phyloP scores from a whole-genome alignment of 2,888 invertebrate species.

The Eucera pruinosa region DNA sequence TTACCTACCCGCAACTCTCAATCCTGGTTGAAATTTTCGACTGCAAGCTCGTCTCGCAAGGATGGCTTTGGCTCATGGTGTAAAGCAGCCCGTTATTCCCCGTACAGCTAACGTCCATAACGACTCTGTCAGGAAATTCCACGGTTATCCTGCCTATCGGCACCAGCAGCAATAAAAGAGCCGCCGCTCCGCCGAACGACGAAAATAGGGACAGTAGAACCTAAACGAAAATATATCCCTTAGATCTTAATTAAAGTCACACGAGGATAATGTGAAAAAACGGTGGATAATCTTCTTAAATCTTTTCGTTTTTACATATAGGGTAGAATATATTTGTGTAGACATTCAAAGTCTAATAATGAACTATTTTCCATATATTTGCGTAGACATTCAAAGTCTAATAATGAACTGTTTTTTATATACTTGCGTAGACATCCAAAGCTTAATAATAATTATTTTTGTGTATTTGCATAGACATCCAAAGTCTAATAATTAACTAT shows the following conservation, averaged over 20 bases:
- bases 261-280: too few species aligned
- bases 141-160: conserved; percentile 90
- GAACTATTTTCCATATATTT: too few species aligned
- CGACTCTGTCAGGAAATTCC: conserved; percentile 87
- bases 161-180: conserved; percentile 88
- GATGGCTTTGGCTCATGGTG: conserved; percentile 76
- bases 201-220: conserved; percentile 89
- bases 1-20: conserved; percentile 80
- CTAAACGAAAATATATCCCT: conserved; percentile 82
- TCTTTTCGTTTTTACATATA: too few species aligned
- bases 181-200: conserved; percentile 88
- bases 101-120: conserved; percentile 87
- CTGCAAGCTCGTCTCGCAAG: conserved; percentile 76
- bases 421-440: too few species aligned
- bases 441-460: too few species aligned
- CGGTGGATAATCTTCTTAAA: too few species aligned
- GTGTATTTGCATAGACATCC: too few species aligned
- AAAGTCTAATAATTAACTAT: too few species aligned
- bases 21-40: conserved; percentile 72
- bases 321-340: too few species aligned
- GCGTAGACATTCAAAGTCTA: too few species aligned
- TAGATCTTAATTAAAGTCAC: not conserved
- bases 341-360: too few species aligned
- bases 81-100: conserved; percentile 71
- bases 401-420: too few species aligned